phyloP scores from a whole-genome alignment of 2,113 vertebrate genomes.

The Hyla sarda region DNA sequence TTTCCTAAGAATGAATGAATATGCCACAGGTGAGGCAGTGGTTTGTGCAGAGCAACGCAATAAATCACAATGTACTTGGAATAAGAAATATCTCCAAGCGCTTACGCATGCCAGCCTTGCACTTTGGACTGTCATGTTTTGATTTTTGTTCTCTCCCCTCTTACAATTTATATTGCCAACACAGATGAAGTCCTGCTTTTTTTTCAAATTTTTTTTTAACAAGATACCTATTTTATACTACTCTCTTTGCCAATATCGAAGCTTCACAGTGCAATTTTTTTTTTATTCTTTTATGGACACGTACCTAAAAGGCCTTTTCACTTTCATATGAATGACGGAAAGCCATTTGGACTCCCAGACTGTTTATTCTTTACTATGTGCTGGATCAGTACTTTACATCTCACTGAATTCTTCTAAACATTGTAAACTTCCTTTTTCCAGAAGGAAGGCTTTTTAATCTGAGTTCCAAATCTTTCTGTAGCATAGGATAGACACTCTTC shows the following conservation, averaged over 20 bases:
- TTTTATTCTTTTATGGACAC: constrained; percentile 16
- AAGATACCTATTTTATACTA: constrained; percentile 48
- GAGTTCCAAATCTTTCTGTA: neutral
- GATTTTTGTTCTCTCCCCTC: neutral
- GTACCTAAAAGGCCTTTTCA: constrained; percentile 8
- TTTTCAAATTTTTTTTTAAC: neutral
- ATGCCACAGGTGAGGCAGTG: neutral
- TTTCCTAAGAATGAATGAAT: constrained; percentile 45
- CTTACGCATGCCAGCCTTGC: constrained; percentile 46
- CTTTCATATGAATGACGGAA: constrained; percentile 17
- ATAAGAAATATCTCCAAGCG: neutral
- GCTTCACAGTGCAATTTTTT: constrained; percentile 52
- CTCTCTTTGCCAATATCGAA: constrained; percentile 53
- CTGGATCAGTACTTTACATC: constrained; percentile 33
- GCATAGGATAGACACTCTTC: constrained; percentile 1
- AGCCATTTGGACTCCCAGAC: neutral
- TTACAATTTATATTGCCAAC: constrained; percentile 38
- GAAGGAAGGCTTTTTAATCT: constrained; percentile 9
- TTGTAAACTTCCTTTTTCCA: constrained; percentile 24
- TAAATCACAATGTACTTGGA: constrained; percentile 18
- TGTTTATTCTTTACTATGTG: neutral
- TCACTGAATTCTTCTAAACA: constrained; percentile 39
- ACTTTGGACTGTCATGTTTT: constrained; percentile 35
- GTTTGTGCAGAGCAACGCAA: neutral
- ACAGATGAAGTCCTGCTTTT: constrained; percentile 16